Base-by-base conservation (phyloP, 2,888 invertebrate species). In the Drosophila anceps region DNA sequence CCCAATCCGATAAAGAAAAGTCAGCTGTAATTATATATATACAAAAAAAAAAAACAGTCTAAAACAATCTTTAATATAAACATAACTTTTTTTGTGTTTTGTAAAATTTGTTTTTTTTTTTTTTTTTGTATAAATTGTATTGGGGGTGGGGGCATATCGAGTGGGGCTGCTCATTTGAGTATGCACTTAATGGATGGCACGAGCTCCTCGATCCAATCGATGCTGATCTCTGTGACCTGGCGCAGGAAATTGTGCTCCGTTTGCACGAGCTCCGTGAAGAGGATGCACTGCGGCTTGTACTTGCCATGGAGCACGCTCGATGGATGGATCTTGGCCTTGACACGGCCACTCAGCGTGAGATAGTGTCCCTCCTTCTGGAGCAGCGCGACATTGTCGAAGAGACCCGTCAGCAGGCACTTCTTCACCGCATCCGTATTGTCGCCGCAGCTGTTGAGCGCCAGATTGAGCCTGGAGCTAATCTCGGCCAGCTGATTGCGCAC, bases 351-450 rank as follows among this genome's bases (percentile, higher is more conserved):
- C 92, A 96, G 95, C 59, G 96, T 95, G 67, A 95, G 91, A 91
- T 96, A 97, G 81, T 94, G 94, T 75, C 95, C 95, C 82, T 96
- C 96, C 59, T 94, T 95, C 82, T 96, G 95, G 27, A 97, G 92
- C 93, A 97, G 96, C 4, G 98, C 98, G 79, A 97, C 95, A 93
- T 98, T 98, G 91, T 96, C 96, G 92, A 96, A 97, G 62, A 98
- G 93, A 0, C 98, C 98, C 62, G 95, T 94, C 13, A 97, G 91
- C 35, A 98, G 93, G 92, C 98, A 97, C 92, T 96, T 97, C 64
- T 98, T 93, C 59, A 96, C 94, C 93, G 95, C 94, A 84, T 96
- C 95, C 71, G 94, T 92, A 33, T 95, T 94, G 33, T 93, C 93
- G 7, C 95, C 95, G 82, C 96, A 97, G 44, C 96, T 96, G 5